These are phyloP conservation scores for Tenualosa ilisha DNA, from an alignment of 2,797 vertebrate species.

Conservation along the genomic window DNA sequence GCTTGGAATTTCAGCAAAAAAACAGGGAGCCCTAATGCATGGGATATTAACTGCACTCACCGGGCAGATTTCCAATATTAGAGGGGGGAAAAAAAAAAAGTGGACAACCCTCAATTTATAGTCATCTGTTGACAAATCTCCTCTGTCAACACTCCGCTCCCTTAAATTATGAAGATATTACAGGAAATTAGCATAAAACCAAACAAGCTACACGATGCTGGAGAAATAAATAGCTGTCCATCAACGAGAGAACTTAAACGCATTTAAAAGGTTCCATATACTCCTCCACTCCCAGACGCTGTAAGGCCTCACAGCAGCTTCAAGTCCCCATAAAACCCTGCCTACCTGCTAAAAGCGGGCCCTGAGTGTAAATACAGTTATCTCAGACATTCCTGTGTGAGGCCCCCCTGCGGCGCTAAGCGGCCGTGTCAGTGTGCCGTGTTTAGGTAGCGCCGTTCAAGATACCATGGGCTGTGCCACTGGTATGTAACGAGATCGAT, in stretches of 20 bases:
- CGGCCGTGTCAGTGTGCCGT: neutral
- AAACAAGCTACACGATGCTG: neutral
- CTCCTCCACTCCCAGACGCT: neutral
- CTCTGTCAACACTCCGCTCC: slow-evolving; percentile 33
- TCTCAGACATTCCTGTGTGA: neutral
- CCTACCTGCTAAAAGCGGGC: slow-evolving; percentile 2
- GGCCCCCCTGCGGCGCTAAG: neutral
- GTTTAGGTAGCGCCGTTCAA: neutral
- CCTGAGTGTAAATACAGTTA: neutral
- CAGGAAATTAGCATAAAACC: slow-evolving; percentile 29
- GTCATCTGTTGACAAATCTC: slow-evolving; percentile 46
- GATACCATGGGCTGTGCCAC: neutral
- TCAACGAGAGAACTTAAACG: neutral
- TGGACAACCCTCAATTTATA: slow-evolving; percentile 38
- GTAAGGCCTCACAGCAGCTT: neutral
- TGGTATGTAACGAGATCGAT: neutral
- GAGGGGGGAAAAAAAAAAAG: slow-evolving; percentile 34
- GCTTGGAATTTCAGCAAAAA: slow-evolving; percentile 4
- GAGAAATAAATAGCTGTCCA: slow-evolving; percentile 13
- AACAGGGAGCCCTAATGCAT: slow-evolving; percentile 35
- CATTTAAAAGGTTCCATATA: neutral
- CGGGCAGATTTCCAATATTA: slow-evolving; percentile 44
- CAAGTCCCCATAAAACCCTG: neutral
- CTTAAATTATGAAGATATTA: slow-evolving; percentile 27
- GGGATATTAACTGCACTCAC: slow-evolving; percentile 51